phyloP scores from a whole-genome alignment of 2,113 vertebrate species.

The Lipotes vexillifer region DNA sequence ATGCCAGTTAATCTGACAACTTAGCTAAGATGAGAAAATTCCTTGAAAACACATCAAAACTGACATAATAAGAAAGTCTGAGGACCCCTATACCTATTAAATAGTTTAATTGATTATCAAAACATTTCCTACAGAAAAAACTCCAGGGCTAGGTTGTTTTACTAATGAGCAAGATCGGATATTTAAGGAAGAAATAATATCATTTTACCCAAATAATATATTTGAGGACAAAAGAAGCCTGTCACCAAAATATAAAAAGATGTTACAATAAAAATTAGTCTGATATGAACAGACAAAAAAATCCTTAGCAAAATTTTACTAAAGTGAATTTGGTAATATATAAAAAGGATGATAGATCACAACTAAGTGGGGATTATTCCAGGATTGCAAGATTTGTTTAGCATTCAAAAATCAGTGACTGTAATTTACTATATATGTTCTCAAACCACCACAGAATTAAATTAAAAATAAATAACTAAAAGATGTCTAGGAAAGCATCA shows the following conservation, averaged over 20 bases:
- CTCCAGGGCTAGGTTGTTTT: background rate
- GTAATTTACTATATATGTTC: background rate
- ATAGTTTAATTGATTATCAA: background rate
- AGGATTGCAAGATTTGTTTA: background rate
- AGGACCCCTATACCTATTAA: background rate
- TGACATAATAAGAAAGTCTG: background rate
- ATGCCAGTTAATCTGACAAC: background rate
- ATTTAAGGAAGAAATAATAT: background rate
- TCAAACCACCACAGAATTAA: background rate
- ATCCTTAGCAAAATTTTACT: background rate
- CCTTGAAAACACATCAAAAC: background rate
- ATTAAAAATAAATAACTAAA: background rate
- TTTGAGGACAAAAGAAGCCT: background rate
- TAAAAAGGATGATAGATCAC: background rate
- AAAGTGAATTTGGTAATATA: background rate
- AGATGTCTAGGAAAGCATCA: background rate
- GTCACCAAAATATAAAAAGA: background rate
- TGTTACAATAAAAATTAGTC: background rate
- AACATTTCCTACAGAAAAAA: background rate
- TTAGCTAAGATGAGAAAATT: background rate
- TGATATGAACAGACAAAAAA: background rate
- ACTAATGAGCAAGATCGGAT: background rate
- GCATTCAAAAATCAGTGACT: background rate
- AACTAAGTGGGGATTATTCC: background rate
- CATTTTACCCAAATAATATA: background rate